Percentiles rank a stretch among this genome's conserved stretches.
These are phyloP conservation scores for Agonopterix subpropinquella DNA, from an alignment of 2,888 invertebrate species.

Conservation along the genomic window DNA sequence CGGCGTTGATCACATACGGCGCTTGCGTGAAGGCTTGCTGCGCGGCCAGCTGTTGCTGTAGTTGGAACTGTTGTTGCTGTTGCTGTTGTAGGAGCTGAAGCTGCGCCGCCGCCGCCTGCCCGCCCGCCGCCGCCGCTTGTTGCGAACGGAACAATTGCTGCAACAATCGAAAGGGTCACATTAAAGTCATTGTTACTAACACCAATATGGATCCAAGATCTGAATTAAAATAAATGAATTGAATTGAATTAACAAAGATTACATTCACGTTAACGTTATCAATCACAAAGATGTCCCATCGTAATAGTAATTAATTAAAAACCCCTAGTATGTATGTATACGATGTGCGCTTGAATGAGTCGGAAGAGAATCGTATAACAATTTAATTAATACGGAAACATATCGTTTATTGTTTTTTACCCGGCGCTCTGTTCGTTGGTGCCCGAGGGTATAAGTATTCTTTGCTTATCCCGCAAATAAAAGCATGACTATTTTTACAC, in stretches of 20 bases:
- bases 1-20: constrained; percentile 91
- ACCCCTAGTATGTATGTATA: not conserved
- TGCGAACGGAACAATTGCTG: constrained; percentile 94
- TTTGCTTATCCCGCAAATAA: constrained; percentile 13
- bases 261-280: not conserved
- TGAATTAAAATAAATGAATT: no score
- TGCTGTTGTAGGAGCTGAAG: constrained; percentile 84
- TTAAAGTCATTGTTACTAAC: no score
- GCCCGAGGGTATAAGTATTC: constrained; percentile 39
- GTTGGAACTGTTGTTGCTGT: constrained; percentile 84
- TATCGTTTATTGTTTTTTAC: constrained; percentile 55
- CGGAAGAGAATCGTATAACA: constrained; percentile 16
- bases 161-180: constrained; percentile 44
- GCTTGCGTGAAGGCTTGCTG: constrained; percentile 87
- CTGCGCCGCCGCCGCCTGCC: constrained; percentile 80
- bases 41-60: constrained; percentile 85
- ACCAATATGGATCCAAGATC: no score
- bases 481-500: constrained; percentile 9
- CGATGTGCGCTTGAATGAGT: not conserved
- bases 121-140: constrained; percentile 81
- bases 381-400: constrained; percentile 55
- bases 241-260: not conserved
- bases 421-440: constrained; percentile 25
- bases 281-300: not conserved
- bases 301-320: not conserved